These are phyloP conservation scores for Epicampocera succincta DNA, from an alignment of 2,888 invertebrate genomes.

Conservation along the genomic window DNA sequence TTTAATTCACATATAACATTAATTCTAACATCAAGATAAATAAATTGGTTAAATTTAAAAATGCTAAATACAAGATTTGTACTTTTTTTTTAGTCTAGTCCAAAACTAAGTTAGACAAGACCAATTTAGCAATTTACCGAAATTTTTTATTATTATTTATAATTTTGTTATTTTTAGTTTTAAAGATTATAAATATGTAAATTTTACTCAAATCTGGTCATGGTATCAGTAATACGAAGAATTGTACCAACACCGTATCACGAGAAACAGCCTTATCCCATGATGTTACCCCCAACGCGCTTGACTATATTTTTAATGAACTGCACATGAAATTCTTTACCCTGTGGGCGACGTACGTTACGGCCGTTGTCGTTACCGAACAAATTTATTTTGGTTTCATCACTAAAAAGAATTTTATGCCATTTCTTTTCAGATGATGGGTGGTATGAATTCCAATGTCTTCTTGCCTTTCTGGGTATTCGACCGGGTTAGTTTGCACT, in stretches of 20 bases:
- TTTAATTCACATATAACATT: no score
- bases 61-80: no score
- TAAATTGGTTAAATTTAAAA: no score
- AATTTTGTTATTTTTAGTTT: no score
- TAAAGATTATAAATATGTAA: no score
- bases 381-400: slow-evolving; percentile 6
- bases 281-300: neutral
- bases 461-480: no score
- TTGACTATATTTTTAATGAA: neutral
- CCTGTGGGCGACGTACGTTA: neutral
- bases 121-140: no score
- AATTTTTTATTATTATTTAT: no score
- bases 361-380: neutral
- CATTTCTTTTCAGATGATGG: neutral
- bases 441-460: no score
- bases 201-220: neutral
- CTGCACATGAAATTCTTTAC: neutral
- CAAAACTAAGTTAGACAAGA: no score
- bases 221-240: neutral
- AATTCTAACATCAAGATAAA: no score
- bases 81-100: no score
- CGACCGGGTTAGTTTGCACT: neutral
- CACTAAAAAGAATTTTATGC: neutral
- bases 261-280: neutral
- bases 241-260: neutral